Evolutionary conservation across 1,140 invertebrate genomes (phyloP).

Genomic region (Kradibia gibbosae): DNA sequence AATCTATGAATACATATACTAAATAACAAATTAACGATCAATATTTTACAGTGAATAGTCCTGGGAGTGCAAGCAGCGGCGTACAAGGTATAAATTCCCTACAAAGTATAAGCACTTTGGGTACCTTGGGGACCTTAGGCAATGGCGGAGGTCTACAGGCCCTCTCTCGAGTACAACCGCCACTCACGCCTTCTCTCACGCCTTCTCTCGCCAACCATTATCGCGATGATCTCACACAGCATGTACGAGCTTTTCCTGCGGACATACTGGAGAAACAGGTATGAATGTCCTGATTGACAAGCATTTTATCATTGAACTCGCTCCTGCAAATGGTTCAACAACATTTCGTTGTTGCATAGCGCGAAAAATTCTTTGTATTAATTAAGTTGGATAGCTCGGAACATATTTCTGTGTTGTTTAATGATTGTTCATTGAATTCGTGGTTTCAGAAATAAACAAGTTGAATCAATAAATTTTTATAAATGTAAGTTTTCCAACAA

Average conservation of each 20-base stretch:
- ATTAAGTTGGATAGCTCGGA: no score
- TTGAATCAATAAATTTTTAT: no score
- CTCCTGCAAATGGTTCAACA: no score
- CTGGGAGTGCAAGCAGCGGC: constrained; percentile 66
- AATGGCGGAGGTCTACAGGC: constrained; percentile 72
- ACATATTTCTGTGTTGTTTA: no score
- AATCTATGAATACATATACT: no score
- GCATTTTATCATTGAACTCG: no score
- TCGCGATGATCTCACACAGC: constrained; percentile 89
- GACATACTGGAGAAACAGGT: constrained; percentile 95
- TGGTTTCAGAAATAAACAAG: no score
- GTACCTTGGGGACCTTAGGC: constrained; percentile 71
- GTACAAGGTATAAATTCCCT: constrained; percentile 73
- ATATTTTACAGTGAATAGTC: constrained; percentile 67
- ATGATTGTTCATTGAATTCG: no score
- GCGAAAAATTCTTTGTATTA: no score
- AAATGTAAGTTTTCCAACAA: no score
- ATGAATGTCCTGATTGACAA: no score
- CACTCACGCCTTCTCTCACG: constrained; percentile 81
- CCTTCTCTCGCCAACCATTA: constrained; percentile 93
- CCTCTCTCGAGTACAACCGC: constrained; percentile 70
- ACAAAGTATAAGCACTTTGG: constrained; percentile 71
- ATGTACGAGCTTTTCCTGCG: constrained; percentile 93
- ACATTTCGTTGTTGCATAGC: no score
- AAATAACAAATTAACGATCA: background rate